These are phyloP conservation scores for Chorisops tibialis DNA, from an alignment of 2,888 invertebrate species.

Conservation along the genomic window DNA sequence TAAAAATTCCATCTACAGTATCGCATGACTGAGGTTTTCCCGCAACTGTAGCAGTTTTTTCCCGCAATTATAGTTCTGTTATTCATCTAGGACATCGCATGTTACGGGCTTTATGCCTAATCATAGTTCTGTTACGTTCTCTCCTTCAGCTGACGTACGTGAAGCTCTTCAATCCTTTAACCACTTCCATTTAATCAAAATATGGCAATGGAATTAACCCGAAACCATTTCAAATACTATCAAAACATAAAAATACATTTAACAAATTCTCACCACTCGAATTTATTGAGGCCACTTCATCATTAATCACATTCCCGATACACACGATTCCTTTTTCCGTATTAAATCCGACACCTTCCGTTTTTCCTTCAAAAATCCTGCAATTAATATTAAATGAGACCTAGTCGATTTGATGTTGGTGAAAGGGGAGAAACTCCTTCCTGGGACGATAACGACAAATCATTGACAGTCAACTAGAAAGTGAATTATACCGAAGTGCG, in stretches of 20 bases:
- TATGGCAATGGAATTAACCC: no score
- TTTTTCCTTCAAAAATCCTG: conserved; percentile 11
- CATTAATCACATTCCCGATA: conserved; percentile 15
- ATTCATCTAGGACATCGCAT: no score
- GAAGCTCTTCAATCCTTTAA: no score
- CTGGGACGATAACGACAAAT: conserved; percentile 16
- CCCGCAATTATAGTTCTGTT: no score
- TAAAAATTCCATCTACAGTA: no score
- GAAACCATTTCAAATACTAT: no score
- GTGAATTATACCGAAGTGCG: neutral
- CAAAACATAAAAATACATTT: conserved; percentile 15
- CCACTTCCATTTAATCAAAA: no score
- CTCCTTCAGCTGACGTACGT: no score
- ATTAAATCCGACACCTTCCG: conserved; percentile 16
- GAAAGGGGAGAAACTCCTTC: conserved; percentile 9
- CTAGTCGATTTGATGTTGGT: conserved; percentile 15
- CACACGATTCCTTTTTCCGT: neutral
- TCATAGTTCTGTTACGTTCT: no score
- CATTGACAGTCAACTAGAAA: conserved; percentile 23
- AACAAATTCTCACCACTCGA: conserved; percentile 18
- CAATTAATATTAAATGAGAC: conserved; percentile 24
- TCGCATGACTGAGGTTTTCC: no score
- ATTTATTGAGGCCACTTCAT: conserved; percentile 13
- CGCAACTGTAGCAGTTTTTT: no score
- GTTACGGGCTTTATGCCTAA: no score